Evolutionary conservation across 2,113 vertebrate species (phyloP), one percentile per base, ranked within the genome.

Genomic region (Rynchops niger): DNA sequence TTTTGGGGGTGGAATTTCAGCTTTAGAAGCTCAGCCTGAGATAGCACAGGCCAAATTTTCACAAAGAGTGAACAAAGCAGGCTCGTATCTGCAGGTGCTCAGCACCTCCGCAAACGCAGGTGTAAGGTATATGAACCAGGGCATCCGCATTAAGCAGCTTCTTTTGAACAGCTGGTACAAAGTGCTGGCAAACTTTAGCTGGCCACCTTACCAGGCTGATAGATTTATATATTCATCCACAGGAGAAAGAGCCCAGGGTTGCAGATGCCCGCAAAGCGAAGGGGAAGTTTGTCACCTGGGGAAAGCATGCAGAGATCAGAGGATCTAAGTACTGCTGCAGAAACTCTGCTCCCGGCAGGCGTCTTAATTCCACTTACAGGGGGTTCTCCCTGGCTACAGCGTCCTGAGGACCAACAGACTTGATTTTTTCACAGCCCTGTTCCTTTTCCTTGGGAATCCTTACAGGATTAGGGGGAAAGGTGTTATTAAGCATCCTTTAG

Each of bases 301-400:
- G 83, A 92, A 95, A 87, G 56, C 95, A 79, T 30, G 83, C 74
- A 55, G 94, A 97, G 96, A 92, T 94, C 96, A 94, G 94, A 94
- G 40, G 56, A 61, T 55, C 45, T 45, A 32, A 84, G 70, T 5
- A 59, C 77, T 88, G 61, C 87, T 76, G 66, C 58, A 82, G 78
- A 70, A 71, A 90, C 81, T 90, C 61, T 36, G 36, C 62, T 95
- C 94, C 82, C 0, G 0, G 91, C 78, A 97, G 91, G 76, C 32
- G 0, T 36, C 86, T 90, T 80, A 40, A 76, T 87, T 95, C 74
- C 70, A 77, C 78, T 93, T 79, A 40, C 47, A 67, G 65, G 34
- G 80, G 58, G 23, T 12, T 93, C 86, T 82, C 36, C 26, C 69
- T 53, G 45, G 29, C 38, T 95, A 42, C 50, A 47, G 7, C 4